These are phyloP conservation scores for Drosophila rhopaloa DNA, from an alignment of 1,140 invertebrate genomes.

Conservation along the genomic window DNA sequence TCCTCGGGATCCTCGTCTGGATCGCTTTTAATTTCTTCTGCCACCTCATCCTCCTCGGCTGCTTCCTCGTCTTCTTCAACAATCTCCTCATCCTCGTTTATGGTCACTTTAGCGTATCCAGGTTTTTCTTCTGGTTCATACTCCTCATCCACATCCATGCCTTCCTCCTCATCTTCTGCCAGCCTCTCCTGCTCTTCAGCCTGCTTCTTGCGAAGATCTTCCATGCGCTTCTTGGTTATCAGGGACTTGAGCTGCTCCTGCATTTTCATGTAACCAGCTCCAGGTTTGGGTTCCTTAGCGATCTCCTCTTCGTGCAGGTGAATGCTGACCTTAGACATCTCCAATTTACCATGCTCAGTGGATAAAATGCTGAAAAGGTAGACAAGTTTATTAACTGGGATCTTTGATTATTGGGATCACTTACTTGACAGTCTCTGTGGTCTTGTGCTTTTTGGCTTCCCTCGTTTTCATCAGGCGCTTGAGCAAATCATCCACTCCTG, in stretches of 20 bases:
- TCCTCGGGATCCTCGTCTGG: conserved; percentile 38
- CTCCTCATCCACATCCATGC: conserved; percentile 61
- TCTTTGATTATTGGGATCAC: not conserved
- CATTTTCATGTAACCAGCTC: conserved; percentile 86
- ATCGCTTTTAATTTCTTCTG: conserved; percentile 24
- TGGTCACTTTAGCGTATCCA: conserved; percentile 52
- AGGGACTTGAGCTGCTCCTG: conserved; percentile 86
- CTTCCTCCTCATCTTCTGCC: conserved; percentile 45
- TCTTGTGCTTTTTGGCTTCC: conserved; percentile 74
- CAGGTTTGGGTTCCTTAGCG: conserved; percentile 86
- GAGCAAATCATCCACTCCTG: conserved; percentile 85
- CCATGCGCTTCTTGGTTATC: conserved; percentile 86
- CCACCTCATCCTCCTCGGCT: conserved; percentile 42
- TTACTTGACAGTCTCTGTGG: conserved; percentile 67
- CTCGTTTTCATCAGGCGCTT: conserved; percentile 86
- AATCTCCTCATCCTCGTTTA: conserved; percentile 71
- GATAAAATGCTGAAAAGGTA: conserved; percentile 59
- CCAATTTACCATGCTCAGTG: conserved; percentile 76
- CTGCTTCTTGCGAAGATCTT: conserved; percentile 85
- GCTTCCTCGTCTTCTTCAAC: conserved; percentile 33
- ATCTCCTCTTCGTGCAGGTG: conserved; percentile 67
- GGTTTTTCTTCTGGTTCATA: conserved; percentile 73
- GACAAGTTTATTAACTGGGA: not conserved
- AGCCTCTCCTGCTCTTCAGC: conserved; percentile 75
- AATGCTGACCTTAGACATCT: conserved; percentile 82